These are phyloP conservation scores for Tetragnatha versicolor DNA, from an alignment of 1,140 invertebrate genomes.

Conservation along the genomic window DNA sequence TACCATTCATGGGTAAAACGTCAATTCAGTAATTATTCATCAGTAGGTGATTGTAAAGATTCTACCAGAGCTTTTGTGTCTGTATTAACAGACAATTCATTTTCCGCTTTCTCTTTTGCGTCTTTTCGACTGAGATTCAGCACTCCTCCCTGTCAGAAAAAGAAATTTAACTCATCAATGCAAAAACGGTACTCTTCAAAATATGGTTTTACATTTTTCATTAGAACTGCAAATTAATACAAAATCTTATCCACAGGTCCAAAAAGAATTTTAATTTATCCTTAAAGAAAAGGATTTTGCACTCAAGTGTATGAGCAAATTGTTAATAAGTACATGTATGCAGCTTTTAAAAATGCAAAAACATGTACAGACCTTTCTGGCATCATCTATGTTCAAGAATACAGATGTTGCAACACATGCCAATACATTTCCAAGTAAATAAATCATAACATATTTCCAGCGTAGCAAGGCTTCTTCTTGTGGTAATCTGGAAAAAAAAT, in stretches of 20 bases:
- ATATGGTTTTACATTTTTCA: background rate
- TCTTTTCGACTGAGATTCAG: constrained; percentile 61
- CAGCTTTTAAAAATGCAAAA: background rate
- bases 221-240: background rate
- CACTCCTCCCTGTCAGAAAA: constrained; percentile 59
- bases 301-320: background rate
- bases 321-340: background rate
- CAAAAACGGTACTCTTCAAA: background rate
- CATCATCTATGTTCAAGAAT: constrained; percentile 63
- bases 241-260: background rate
- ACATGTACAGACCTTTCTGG: constrained; percentile 59
- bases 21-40: too few relatives aligned
- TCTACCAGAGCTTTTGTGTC: constrained; percentile 26
- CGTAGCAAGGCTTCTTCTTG: constrained; percentile 56
- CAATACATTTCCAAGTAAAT: constrained; percentile 62
- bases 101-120: constrained; percentile 21
- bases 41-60: constrained; percentile 10
- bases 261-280: background rate
- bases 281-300: background rate
- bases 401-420: constrained; percentile 61
- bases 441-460: constrained; percentile 67
- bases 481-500: constrained; percentile 51
- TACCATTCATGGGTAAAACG: too few relatives aligned
- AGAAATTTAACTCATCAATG: too few relatives aligned
- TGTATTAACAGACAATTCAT: background rate